Conservation (phyloP, 37 sponge, comb jelly and placozoan species). For the Cliona cf. orientalis region DNA sequence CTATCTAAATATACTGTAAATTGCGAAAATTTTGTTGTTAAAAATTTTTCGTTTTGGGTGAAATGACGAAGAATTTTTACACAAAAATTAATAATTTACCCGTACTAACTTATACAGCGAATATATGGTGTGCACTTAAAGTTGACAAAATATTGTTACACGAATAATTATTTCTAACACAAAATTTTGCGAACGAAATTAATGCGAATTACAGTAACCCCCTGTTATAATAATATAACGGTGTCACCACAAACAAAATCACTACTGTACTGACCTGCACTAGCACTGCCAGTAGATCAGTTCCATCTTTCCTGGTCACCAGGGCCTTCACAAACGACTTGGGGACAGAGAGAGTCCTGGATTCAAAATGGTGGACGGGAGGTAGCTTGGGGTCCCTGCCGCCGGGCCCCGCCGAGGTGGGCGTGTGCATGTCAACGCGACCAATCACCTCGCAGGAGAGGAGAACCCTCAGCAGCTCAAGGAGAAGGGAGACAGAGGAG, state of each 20-base stretch:
- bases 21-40: no score
- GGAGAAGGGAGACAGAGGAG: constrained; percentile 52
- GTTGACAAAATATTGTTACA: no score
- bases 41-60: no score
- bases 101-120: no score
- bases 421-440: neutral
- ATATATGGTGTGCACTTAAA: no score
- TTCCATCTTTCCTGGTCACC: constrained; percentile 7
- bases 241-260: neutral
- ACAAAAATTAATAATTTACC: no score
- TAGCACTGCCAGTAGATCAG: constrained; percentile 25
- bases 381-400: constrained; percentile 1
- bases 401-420: neutral
- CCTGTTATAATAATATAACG: no score
- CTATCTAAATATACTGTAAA: no score
- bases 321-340: constrained; percentile 27
- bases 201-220: no score
- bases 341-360: constrained; percentile 26
- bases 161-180: no score
- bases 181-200: no score
- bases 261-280: constrained; percentile 35
- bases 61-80: no score
- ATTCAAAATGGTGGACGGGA: neutral
- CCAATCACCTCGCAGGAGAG: constrained; percentile 26
- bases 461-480: constrained; percentile 37